Conservation (phyloP, 2,797 vertebrate genomes). For the Hipposideros larvatus region DNA sequence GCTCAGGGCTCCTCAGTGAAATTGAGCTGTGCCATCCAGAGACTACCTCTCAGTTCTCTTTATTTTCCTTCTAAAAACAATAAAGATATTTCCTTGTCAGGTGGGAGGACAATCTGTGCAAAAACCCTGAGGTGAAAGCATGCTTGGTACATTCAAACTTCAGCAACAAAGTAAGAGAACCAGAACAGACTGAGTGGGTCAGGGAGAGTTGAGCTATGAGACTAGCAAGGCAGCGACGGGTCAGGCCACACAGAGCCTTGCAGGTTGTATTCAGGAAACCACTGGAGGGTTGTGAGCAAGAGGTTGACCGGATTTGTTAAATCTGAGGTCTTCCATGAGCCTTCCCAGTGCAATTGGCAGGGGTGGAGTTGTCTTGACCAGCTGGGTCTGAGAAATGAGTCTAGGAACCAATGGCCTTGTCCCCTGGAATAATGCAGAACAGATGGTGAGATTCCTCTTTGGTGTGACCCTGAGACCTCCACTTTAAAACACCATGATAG, state of each 20-base stretch:
- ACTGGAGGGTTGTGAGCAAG: neutral
- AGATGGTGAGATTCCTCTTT: neutral
- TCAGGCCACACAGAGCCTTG: neutral
- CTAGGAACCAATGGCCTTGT: neutral
- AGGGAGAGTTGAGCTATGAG: neutral
- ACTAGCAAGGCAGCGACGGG: neutral
- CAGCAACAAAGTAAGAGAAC: neutral
- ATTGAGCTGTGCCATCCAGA: neutral
- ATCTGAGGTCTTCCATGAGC: neutral
- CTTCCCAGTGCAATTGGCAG: neutral
- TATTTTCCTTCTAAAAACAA: neutral
- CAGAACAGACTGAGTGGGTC: neutral
- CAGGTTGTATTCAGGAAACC: neutral
- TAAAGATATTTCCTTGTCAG: neutral
- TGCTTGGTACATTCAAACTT: neutral
- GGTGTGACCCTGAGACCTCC: rapidly evolving
- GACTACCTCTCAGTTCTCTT: neutral
- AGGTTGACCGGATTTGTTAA: neutral
- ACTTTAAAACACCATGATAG: neutral
- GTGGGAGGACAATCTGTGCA: neutral
- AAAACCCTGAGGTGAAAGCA: neutral
- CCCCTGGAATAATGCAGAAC: neutral
- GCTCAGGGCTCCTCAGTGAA: neutral
- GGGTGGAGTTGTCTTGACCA: neutral
- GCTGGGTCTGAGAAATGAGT: neutral